These are phyloP conservation scores for Drosophila mauritiana DNA, from an alignment of 1,140 invertebrate genomes.

Conservation along the genomic window DNA sequence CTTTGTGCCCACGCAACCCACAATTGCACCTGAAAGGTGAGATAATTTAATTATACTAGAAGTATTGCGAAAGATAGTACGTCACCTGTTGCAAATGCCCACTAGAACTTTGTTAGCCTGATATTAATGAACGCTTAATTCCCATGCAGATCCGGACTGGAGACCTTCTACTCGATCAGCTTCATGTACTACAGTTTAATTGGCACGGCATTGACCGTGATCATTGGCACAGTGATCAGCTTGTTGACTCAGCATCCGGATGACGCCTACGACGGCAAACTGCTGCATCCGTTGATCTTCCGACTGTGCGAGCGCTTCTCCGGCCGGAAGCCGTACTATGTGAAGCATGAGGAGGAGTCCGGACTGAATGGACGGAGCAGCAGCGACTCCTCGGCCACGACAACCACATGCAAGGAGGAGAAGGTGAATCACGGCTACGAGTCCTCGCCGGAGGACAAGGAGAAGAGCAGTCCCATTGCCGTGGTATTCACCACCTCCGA, in stretches of 20 bases:
- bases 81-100: too few species aligned
- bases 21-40: constrained; percentile 53
- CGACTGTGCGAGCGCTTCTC: constrained; percentile 63
- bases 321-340: constrained; percentile 76
- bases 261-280: constrained; percentile 88
- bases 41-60: too few species aligned
- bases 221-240: constrained; percentile 88
- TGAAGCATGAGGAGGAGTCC: constrained; percentile 74
- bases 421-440: constrained; percentile 78
- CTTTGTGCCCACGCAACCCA: constrained; percentile 36
- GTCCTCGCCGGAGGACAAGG: constrained; percentile 52
- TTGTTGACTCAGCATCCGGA: constrained; percentile 87
- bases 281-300: constrained; percentile 88
- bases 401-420: constrained; percentile 58
- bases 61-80: too few species aligned
- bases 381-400: constrained; percentile 57
- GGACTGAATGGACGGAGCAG: constrained; percentile 66
- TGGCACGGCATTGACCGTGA: constrained; percentile 88
- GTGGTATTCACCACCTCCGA: constrained; percentile 49
- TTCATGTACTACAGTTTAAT: constrained; percentile 92
- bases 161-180: constrained; percentile 88
- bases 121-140: constrained; percentile 30
- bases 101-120: neutral
- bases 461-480: constrained; percentile 60
- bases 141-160: constrained; percentile 86